These are phyloP conservation scores for Operophtera brumata DNA, from an alignment of 2,888 invertebrate species.

Conservation along the genomic window DNA sequence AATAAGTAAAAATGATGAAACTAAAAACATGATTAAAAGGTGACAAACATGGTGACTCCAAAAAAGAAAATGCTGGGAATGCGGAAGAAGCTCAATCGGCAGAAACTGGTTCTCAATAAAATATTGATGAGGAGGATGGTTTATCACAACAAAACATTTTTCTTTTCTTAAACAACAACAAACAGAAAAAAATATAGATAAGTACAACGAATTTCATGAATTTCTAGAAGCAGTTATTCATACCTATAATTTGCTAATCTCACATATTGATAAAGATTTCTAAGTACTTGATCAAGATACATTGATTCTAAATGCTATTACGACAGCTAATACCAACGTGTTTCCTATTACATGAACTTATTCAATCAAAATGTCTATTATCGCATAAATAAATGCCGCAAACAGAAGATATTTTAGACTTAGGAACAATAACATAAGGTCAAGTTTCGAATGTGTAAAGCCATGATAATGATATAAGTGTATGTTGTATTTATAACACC, in stretches of 20 bases:
- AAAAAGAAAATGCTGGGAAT: slow-evolving; percentile 21
- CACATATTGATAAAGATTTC: no score
- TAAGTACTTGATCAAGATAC: no score
- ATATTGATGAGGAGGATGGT: slow-evolving; percentile 5
- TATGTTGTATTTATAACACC: slow-evolving; percentile 40
- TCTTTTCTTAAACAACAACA: background rate
- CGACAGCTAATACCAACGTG: slow-evolving; percentile 1
- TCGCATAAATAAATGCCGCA: slow-evolving; percentile 11
- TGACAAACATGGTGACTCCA: slow-evolving; percentile 11
- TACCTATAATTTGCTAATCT: no score
- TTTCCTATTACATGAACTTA: slow-evolving; percentile 25
- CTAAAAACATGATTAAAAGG: background rate
- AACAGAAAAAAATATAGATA: no score
- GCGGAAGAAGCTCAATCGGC: slow-evolving; percentile 16
- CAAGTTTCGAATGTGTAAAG: slow-evolving; percentile 9
- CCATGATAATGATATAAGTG: slow-evolving; percentile 15
- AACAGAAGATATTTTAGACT: slow-evolving; percentile 2
- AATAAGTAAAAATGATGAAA: background rate
- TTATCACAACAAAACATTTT: background rate
- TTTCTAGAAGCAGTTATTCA: no score
- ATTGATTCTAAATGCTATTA: slow-evolving; percentile 3
- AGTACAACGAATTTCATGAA: no score
- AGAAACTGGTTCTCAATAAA: slow-evolving; percentile 12
- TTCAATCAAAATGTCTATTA: slow-evolving; percentile 27
- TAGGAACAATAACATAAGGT: slow-evolving; percentile 6